Evolutionary conservation across 2,888 invertebrate genomes (phyloP), one percentile per base, ranked within the genome.

Genomic region (Scrobipalpa costella): DNA sequence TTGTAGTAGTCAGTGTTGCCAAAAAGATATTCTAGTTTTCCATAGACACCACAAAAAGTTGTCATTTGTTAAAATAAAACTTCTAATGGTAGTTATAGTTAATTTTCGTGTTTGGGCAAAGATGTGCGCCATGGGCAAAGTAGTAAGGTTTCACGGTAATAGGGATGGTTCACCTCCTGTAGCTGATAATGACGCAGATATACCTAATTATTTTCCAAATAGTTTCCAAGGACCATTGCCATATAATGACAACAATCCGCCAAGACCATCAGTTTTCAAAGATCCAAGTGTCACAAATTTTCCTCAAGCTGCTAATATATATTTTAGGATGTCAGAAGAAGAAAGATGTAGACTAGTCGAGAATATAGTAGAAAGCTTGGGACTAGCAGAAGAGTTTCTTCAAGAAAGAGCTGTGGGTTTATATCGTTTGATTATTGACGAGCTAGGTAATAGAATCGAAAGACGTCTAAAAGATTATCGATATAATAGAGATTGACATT

Each of bases 121-220:
- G n/a, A n/a, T n/a, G n/a, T n/a, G n/a, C n/a, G n/a, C n/a, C n/a
- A n/a, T n/a, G n/a, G n/a, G n/a, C n/a, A n/a, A n/a, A n/a, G n/a
- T n/a, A n/a, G n/a, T n/a, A n/a, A n/a, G n/a, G n/a, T n/a, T n/a
- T n/a, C n/a, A n/a, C n/a, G n/a, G n/a, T 79, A 97, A 98, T 83
- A 93, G 98, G 40, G 98, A 98, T 81, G 98, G 98, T 0, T 90
- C 92, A 11, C 94, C 95, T 90, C 93, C 94, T 33, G 91, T 94
- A n/a, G 90, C 92, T 47, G 94, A 95, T 71, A 98, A 98, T 79
- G 96, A 96, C 83, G 94, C 93, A 47, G 96, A 95, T 27, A 95
- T 96, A 3, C 98, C 98, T 1, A 98, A 98, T 85, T 99, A 98
- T 80, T 97, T 94, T 86, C 99, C 99, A 0, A 99, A 99, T 89